phyloP scores from a whole-genome alignment of 2,888 invertebrate species.

The Agonum fuliginosum region DNA sequence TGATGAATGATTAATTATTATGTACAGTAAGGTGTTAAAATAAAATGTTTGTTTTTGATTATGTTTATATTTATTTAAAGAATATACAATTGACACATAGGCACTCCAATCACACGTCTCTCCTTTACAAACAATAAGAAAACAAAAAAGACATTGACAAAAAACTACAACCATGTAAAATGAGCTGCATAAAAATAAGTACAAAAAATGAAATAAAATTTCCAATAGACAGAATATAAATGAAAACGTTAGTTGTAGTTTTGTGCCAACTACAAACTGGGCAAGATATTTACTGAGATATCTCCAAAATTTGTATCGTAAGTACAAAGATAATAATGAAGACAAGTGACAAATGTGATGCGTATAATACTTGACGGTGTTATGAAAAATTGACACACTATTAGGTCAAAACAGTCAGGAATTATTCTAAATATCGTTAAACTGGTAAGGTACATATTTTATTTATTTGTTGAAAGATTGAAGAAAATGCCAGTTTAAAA shows the following conservation, averaged over 20 bases:
- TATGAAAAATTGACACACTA: constrained; percentile 35
- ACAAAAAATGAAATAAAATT: constrained; percentile 14
- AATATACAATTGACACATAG: constrained; percentile 61
- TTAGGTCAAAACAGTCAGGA: constrained; percentile 29
- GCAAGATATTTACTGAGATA: constrained; percentile 49
- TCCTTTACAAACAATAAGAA: constrained; percentile 43
- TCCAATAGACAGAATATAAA: constrained; percentile 4
- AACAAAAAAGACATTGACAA: constrained; percentile 10
- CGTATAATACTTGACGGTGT: constrained; percentile 46
- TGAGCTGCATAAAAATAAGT: constrained; percentile 46
- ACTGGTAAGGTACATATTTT: constrained; percentile 29
- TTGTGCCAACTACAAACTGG: constrained; percentile 21
- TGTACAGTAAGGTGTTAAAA: background rate
- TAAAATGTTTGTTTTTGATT: constrained; percentile 35
- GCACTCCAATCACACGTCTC: constrained; percentile 58
- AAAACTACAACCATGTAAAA: constrained; percentile 42
- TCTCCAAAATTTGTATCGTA: constrained; percentile 27
- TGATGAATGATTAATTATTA: no score
- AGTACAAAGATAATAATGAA: constrained; percentile 28
- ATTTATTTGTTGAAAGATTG: constrained; percentile 13
- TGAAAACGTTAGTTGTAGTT: constrained; percentile 34
- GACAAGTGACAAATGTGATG: constrained; percentile 48
- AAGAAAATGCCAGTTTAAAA: constrained; percentile 43
- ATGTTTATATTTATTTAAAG: constrained; percentile 52
- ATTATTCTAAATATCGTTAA: constrained; percentile 35